phyloP scores from a whole-genome alignment of 2,888 invertebrate species.

The Parthenolecanium corni region DNA sequence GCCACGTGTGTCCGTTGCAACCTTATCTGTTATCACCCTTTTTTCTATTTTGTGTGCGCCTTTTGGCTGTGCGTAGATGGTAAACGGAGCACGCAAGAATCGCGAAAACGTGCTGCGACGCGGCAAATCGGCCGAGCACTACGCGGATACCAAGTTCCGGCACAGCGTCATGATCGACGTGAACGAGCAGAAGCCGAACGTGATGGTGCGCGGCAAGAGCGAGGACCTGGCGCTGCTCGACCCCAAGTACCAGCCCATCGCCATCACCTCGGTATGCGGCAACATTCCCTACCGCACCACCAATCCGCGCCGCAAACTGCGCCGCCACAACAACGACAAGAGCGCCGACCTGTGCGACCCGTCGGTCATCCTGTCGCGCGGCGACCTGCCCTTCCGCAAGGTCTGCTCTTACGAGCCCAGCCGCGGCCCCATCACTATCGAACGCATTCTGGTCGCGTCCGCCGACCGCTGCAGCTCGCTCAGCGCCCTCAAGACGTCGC shows the following conservation, averaged over 20 bases:
- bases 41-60: too few relatives aligned
- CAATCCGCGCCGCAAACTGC: slow-evolving; percentile 58
- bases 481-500: slow-evolving; percentile 36
- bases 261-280: slow-evolving; percentile 61
- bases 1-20: too few relatives aligned
- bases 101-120: slow-evolving; percentile 44
- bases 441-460: slow-evolving; percentile 30
- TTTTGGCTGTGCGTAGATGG: slow-evolving; percentile 42
- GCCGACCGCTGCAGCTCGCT: slow-evolving; percentile 14
- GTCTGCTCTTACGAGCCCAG: slow-evolving; percentile 19
- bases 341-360: slow-evolving; percentile 53
- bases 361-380: slow-evolving; percentile 34
- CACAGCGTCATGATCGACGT: slow-evolving; percentile 39
- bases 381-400: slow-evolving; percentile 35
- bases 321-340: slow-evolving; percentile 45
- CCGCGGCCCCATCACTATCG: slow-evolving; percentile 29
- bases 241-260: slow-evolving; percentile 49
- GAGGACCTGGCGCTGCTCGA: slow-evolving; percentile 37
- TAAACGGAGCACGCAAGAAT: slow-evolving; percentile 39
- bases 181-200: slow-evolving; percentile 32
- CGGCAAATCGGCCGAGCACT: slow-evolving; percentile 64
- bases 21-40: too few relatives aligned
- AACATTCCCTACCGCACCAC: slow-evolving; percentile 59
- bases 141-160: slow-evolving; percentile 57
- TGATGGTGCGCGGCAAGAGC: slow-evolving; percentile 35